Evolutionary conservation across 2,797 vertebrate genomes (phyloP).

Genomic region (Columba guinea): DNA sequence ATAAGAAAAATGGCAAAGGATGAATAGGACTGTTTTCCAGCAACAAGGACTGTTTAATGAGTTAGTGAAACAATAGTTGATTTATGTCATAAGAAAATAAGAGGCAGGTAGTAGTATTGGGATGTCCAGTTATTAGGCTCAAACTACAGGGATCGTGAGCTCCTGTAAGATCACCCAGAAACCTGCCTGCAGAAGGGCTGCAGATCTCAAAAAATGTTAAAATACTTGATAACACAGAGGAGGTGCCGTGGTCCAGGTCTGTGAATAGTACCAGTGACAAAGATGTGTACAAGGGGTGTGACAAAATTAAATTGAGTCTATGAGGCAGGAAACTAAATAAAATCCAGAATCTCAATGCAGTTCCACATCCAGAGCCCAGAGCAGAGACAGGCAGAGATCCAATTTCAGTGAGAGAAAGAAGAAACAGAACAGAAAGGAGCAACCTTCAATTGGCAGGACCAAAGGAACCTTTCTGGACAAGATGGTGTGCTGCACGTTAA

Average conservation of each 20-base stretch:
- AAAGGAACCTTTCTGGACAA: neutral
- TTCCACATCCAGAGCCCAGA: neutral
- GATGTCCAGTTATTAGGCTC: neutral
- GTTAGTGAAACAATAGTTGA: neutral
- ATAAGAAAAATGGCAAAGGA: neutral
- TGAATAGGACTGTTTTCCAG: neutral
- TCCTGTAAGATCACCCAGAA: neutral
- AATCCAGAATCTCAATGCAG: neutral
- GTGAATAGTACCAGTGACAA: neutral
- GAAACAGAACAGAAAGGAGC: neutral
- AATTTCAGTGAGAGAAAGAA: neutral
- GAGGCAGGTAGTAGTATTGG: neutral
- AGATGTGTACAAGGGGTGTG: accelerated
- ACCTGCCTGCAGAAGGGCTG: neutral
- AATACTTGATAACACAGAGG: neutral
- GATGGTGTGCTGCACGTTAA: neutral
- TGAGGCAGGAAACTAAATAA: neutral
- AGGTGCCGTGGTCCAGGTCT: neutral
- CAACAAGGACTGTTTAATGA: neutral
- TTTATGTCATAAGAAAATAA: neutral
- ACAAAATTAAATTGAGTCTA: neutral
- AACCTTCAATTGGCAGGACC: neutral
- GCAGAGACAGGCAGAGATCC: neutral
- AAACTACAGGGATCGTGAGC: neutral
- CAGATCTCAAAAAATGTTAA: neutral